Evolutionary conservation across 1,140 invertebrate genomes (phyloP), one percentile per base, ranked within the genome.

Genomic region (Mercenaria mercenaria): DNA sequence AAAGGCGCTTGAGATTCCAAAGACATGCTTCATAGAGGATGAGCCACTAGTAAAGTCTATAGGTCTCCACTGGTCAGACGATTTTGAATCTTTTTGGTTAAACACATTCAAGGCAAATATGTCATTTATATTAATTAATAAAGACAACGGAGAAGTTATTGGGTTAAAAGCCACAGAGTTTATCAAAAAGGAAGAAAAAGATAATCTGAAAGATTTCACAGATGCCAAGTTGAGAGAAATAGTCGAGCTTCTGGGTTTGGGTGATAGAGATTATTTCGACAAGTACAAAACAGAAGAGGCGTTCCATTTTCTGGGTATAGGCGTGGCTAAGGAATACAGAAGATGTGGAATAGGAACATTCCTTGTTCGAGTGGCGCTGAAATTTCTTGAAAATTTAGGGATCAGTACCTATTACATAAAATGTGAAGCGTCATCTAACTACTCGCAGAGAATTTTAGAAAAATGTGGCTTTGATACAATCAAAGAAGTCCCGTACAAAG

Each of bases 381-480:
- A 23, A 26, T 41, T 50, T 76, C 20, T 26, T n/a, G 11, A 32
- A 89, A 95, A 88, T 23, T 56, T 80, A 32, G 76, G 32, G 15
- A 41, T 64, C n/a, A 2, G 29, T 29, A 18, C 52, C 13, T n/a
- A 15, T 18, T 82, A 67, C 50, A 64, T 82, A 3, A 82, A 64
- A 67, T 18, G 80, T 23, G 77, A 80, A 47, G 77, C 18, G 13
- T 23, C 43, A 32, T 50, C 77, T 2, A 52, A 80, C 29, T 76
- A 41, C 29, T 64, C 72, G 13, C 41, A 85, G 88, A 18, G 61
- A 56, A 41, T 34, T 69, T 47, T 34, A 41, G n/a, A 56, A 18
- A 20, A 32, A 29, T 34, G 87, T 69, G 41, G 88, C n/a, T 26
- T 85, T 64, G 67, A 83, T 74, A 29, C 88, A 10, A 10, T 83